Evolutionary conservation across 2,888 invertebrate species (phyloP).

Genomic region (Ceriagrion tenellum): DNA sequence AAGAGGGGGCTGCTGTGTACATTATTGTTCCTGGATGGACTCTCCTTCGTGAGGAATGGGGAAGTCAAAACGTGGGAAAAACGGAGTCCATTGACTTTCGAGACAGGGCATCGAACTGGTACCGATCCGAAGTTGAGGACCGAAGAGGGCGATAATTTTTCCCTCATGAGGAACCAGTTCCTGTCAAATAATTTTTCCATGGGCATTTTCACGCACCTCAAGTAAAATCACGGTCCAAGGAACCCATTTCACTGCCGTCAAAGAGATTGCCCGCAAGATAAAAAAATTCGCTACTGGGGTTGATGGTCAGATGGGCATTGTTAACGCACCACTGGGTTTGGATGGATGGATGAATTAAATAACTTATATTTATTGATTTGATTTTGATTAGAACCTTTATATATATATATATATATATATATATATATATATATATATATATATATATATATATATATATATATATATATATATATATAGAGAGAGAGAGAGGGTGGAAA

Average conservation of each 20-base stretch:
- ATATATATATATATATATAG: too few species aligned
- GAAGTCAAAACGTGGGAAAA: neutral
- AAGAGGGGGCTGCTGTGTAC: neutral
- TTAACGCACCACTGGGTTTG: too few species aligned
- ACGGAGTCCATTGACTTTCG: neutral
- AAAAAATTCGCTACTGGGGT: too few species aligned
- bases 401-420: too few species aligned
- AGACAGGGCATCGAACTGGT: conserved; percentile 16
- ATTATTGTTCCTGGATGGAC: neutral
- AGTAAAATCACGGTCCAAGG: neutral
- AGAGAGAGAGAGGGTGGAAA: too few species aligned
- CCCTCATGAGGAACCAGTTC: neutral
- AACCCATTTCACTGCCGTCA: neutral
- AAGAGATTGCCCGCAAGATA: neutral
- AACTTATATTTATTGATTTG: neutral
- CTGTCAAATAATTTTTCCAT: neutral
- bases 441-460: too few species aligned
- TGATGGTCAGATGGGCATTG: too few species aligned
- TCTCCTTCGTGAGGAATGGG: neutral
- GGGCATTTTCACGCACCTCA: neutral
- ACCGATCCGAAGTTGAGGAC: neutral
- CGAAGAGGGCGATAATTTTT: neutral
- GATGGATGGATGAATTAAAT: too few species aligned
- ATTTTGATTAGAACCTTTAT: too few species aligned
- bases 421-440: too few species aligned